Conservation (phyloP, 2,888 invertebrate species). For the Tachina fera region DNA sequence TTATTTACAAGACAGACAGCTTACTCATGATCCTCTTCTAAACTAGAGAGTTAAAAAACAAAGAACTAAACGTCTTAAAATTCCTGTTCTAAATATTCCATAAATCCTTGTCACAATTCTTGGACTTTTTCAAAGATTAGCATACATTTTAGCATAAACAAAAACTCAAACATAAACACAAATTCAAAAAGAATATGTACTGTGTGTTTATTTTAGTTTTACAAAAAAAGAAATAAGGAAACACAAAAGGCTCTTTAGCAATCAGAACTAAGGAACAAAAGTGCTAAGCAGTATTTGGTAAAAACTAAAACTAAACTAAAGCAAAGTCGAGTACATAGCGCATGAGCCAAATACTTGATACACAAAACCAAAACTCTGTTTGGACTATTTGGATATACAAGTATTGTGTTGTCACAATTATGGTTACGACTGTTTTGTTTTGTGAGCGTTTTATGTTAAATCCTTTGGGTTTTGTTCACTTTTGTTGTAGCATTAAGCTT, state of each 20-base stretch:
- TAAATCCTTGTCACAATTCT: slow-evolving; percentile 61
- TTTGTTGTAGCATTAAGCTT: slow-evolving; percentile 45
- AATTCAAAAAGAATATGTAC: slow-evolving; percentile 10
- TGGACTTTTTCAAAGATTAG: slow-evolving; percentile 49
- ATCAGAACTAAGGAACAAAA: slow-evolving; percentile 21
- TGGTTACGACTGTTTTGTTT: too few species aligned
- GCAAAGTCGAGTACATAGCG: slow-evolving; percentile 69
- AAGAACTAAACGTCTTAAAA: neutral
- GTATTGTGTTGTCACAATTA: slow-evolving; percentile 15
- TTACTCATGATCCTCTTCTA: slow-evolving; percentile 31
- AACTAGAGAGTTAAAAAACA: slow-evolving; percentile 6
- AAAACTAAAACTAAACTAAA: neutral
- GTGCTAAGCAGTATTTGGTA: neutral
- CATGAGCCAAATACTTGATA: slow-evolving; percentile 62
- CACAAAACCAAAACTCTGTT: slow-evolving; percentile 25
- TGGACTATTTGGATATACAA: neutral
- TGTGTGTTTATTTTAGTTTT: slow-evolving; percentile 46
- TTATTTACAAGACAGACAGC: slow-evolving; percentile 35
- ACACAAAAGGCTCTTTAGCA: slow-evolving; percentile 18
- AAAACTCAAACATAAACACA: too few species aligned
- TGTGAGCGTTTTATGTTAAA: slow-evolving; percentile 21
- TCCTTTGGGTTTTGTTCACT: slow-evolving; percentile 7
- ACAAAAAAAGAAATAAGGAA: neutral
- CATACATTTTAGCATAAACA: slow-evolving; percentile 48
- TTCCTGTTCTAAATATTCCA: slow-evolving; percentile 47